These are phyloP conservation scores for Gymnocephalus cernua DNA, from an alignment of 2,113 vertebrate species.

Conservation along the genomic window DNA sequence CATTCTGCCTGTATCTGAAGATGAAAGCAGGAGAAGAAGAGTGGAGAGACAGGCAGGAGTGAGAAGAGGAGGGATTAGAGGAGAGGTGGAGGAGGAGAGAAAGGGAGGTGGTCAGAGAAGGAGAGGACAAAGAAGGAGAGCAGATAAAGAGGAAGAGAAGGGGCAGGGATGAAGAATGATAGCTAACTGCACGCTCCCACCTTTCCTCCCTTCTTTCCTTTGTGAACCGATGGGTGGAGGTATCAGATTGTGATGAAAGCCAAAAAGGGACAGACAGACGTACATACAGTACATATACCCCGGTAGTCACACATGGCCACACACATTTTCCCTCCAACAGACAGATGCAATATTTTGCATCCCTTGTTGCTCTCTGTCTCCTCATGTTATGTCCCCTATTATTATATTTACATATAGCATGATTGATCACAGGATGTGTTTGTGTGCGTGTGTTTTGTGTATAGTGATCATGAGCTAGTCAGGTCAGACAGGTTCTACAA, in stretches of 20 bases:
- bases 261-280: conserved; percentile 37
- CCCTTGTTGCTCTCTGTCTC: conserved; percentile 27
- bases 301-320: conserved; percentile 19
- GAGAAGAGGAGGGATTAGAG: conserved; percentile 48
- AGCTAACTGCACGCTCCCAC: conserved; percentile 60
- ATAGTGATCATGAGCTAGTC: background rate
- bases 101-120: conserved; percentile 37
- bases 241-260: conserved; percentile 77
- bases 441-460: conserved; percentile 5
- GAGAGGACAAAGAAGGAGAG: conserved; percentile 65
- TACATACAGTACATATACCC: conserved; percentile 20
- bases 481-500: conserved; percentile 19
- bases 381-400: background rate
- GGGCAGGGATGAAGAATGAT: conserved; percentile 57
- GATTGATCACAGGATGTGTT: background rate
- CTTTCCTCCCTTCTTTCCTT: conserved; percentile 56
- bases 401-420: conserved; percentile 27
- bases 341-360: conserved; percentile 35
- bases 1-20: conserved; percentile 55
- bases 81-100: conserved; percentile 43
- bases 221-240: conserved; percentile 82
- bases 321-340: conserved; percentile 24
- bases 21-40: conserved; percentile 69
- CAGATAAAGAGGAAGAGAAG: conserved; percentile 68
- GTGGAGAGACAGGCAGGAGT: conserved; percentile 40